Evolutionary conservation across 2,888 invertebrate genomes (phyloP), one percentile per base, ranked within the genome.

Genomic region (Syritta pipiens): DNA sequence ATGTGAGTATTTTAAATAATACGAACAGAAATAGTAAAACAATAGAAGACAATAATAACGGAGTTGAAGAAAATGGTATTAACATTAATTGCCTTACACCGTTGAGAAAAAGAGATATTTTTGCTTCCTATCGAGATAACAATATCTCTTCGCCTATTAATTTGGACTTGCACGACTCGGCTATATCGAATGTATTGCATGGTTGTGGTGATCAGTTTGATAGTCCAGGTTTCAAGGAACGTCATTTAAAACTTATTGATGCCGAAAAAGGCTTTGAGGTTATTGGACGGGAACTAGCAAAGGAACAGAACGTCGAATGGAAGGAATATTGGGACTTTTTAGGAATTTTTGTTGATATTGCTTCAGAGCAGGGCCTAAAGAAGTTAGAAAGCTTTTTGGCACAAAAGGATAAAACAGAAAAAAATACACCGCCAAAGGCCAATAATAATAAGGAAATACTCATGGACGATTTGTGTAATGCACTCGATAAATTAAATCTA

Each of bases 251-350:
- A 40, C 89, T 95, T 6, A 90, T 91, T 51, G 97, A 97, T 86
- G 91, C 93, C 24, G 93, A 94, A 68, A 97, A 97, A 86, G 97
- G 97, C 0, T 90, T 97, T n/a, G 97, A 98, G 88, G 89, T 93
- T 83, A 92, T 96, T 37, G 97, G 96, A 79, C 91, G 94, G 90
- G 93, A 88, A 59, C 60, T 88, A 81, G 95, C 96, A 0, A 91
- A 92, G 81, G 91, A 94, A 86, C 91, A 92, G 86, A 91, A 93
- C 59, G 91, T 96, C 0, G 91, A 92, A 6, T 98, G 97, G 97
- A 93, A 93, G 76, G 98, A 98, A 85, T 96, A 96, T 89, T 98
- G 98, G 98, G 93, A 94, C 4, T 98, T 98, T 86, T 89, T 98
- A 9, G 93, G 94, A 83, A 91, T 92, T 1, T 97, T 95, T 87